These are phyloP conservation scores for Nothura maculosa DNA, from an alignment of 2,797 vertebrate genomes.

Conservation along the genomic window DNA sequence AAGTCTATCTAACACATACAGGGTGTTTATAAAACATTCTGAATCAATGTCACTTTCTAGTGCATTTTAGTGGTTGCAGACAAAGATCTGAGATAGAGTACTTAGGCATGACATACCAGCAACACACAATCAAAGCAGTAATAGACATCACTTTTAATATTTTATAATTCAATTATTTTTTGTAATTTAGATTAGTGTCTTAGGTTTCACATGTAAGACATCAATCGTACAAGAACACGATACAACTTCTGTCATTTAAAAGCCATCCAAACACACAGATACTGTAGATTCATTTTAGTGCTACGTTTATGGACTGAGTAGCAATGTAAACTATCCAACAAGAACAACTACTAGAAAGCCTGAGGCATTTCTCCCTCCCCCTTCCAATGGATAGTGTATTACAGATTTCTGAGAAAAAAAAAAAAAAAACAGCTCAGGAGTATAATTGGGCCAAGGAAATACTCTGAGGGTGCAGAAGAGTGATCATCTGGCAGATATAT, in stretches of 20 bases:
- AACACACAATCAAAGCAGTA: not conserved
- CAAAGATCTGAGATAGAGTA: not conserved
- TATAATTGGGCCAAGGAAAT: constrained; percentile 51
- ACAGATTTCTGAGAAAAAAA: constrained; percentile 55
- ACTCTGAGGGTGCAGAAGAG: constrained; percentile 23
- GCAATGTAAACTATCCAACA: constrained; percentile 10
- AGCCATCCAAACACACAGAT: not conserved
- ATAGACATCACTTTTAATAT: not conserved
- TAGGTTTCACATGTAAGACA: constrained; percentile 27
- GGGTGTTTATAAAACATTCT: rapidly evolving
- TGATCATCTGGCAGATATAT: not conserved
- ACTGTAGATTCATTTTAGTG: not conserved
- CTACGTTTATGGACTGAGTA: constrained; percentile 46
- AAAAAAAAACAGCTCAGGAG: constrained; percentile 23
- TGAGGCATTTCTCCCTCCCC: not conserved
- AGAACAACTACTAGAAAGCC: constrained; percentile 19
- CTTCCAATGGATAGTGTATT: not conserved
- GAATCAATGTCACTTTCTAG: not conserved
- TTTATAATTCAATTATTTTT: not conserved
- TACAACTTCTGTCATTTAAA: not conserved
- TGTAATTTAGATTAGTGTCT: constrained; percentile 18
- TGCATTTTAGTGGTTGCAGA: not conserved
- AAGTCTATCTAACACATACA: not conserved
- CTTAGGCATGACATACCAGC: not conserved
- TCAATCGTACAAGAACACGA: constrained; percentile 26